Base-by-base conservation (phyloP, 2,797 vertebrate species). In the Psittacula derbiana region DNA sequence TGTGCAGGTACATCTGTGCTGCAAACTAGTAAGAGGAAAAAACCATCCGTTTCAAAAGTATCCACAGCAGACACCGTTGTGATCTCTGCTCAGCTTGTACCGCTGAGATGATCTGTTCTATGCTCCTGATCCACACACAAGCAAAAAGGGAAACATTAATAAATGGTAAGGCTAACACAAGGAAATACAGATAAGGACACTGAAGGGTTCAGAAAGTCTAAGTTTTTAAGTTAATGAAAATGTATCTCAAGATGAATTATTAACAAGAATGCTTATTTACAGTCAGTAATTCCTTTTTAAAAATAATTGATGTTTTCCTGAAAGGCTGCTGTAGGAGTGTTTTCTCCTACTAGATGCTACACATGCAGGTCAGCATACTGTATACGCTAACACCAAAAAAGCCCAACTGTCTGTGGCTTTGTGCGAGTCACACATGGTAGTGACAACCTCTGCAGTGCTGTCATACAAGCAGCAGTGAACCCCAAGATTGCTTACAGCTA, bases 351-450 rank as follows among this genome's bases (percentile, higher is more conserved):
- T 33, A 43, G n/a, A 14, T 47, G 12, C 20, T 31, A 43, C n/a
- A 15, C 11, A 8, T 3, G 3, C 5, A 40, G 30, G 55, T 50
- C 58, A 65, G 58, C 75, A 24, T 2, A 4, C 28, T 73, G 17
- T 11, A 40, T 15, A 24, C 38, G 44, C 38, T 15, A 79, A 41
- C 23, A 62, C 10, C 2, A 11, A 44, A 24, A 41, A 52, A 27
- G 0, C 14, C 0, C 16, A 8, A 8, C 16, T 12, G 2, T 5
- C 12, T 66, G 31, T 2, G 5, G 27, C 19, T 75, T 75, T 41
- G 17, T 5, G 6, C 0, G 3, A 43, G 31, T 30, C 11, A 13
- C 12, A 19, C 4, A 0, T 2, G 11, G 12, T 40, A 55, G 15
- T 25, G 40, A 40, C 24, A 58, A 14, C 5, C 40, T 44, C 67